Evolutionary conservation across 2,797 vertebrate genomes (phyloP).

Genomic region (Apogon talboti): DNA sequence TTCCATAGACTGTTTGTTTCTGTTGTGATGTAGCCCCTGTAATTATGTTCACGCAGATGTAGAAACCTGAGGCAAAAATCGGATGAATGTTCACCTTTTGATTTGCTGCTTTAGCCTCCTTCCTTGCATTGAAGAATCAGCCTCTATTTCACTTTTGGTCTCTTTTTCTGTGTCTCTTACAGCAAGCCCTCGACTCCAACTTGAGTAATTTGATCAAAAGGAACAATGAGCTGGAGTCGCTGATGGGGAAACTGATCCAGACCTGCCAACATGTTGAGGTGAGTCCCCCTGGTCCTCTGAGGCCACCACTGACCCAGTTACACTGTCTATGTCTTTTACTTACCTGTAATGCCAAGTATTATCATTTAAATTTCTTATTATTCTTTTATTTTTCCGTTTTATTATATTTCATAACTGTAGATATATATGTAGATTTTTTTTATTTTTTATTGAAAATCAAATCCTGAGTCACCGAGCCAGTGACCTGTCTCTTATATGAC

Average conservation of each 20-base stretch:
- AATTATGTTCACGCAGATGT: neutral
- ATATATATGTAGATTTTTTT: too few species aligned
- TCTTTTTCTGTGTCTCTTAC: constrained; percentile 52
- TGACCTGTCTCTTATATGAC: neutral
- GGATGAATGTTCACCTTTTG: constrained; percentile 6
- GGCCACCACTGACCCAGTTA: neutral
- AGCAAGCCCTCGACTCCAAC: constrained; percentile 96
- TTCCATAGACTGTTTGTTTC: too few species aligned
- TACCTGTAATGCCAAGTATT: neutral
- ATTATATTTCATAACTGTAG: too few species aligned
- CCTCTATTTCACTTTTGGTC: neutral
- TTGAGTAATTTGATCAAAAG: constrained; percentile 94
- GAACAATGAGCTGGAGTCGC: constrained; percentile 94
- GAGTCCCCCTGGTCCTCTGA: constrained; percentile 68
- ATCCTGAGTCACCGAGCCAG: neutral
- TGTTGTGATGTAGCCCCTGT: too few species aligned
- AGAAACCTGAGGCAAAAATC: constrained; percentile 1
- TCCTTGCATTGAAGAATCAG: neutral
- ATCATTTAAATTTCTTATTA: too few species aligned
- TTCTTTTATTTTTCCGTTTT: too few species aligned
- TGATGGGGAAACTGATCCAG: constrained; percentile 96
- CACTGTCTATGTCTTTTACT: neutral
- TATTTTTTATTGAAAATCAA: neutral
- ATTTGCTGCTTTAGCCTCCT: constrained; percentile 2
- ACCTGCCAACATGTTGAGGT: constrained; percentile 97